phyloP scores from a whole-genome alignment of 2,888 invertebrate species.

The Dascillus cervinus region DNA sequence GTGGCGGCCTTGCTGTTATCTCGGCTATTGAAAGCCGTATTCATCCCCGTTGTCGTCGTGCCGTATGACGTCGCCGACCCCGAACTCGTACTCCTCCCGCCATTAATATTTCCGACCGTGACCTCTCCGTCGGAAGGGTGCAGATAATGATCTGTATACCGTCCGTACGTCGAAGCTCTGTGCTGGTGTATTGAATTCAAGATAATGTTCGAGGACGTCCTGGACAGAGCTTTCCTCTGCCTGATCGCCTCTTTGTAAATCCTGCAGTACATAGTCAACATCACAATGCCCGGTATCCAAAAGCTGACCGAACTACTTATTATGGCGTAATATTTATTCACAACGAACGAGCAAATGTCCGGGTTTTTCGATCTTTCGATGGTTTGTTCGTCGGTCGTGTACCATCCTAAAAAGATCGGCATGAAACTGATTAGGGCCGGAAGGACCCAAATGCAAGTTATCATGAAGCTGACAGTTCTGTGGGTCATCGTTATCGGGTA shows the following conservation, averaged over 20 bases:
- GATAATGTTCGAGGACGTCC: conserved; percentile 81
- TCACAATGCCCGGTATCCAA: conserved; percentile 88
- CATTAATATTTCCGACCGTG: conserved; percentile 48
- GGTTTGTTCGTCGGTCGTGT: conserved; percentile 57
- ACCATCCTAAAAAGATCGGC: conserved; percentile 87
- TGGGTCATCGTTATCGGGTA: conserved; percentile 90
- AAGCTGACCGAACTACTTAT: conserved; percentile 86
- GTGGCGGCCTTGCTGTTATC: conserved; percentile 57
- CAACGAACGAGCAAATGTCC: conserved; percentile 74
- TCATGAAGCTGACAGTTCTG: conserved; percentile 69
- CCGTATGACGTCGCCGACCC: conserved; percentile 45
- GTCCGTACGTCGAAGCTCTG: conserved; percentile 51
- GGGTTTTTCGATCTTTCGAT: conserved; percentile 54
- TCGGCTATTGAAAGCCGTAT: conserved; percentile 38
- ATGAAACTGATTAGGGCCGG: conserved; percentile 89
- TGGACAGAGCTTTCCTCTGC: conserved; percentile 72
- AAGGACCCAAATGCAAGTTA: conserved; percentile 85
- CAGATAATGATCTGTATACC: conserved; percentile 45
- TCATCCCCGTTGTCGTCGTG: conserved; percentile 42
- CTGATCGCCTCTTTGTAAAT: conserved; percentile 78
- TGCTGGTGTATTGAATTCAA: conserved; percentile 79
- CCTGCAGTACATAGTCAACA: conserved; percentile 86
- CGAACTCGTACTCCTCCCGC: conserved; percentile 53
- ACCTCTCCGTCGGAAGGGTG: conserved; percentile 54
- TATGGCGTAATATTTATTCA: conserved; percentile 79